phyloP scores from a whole-genome alignment of 2,113 vertebrate species.

The Lepus americanus region DNA sequence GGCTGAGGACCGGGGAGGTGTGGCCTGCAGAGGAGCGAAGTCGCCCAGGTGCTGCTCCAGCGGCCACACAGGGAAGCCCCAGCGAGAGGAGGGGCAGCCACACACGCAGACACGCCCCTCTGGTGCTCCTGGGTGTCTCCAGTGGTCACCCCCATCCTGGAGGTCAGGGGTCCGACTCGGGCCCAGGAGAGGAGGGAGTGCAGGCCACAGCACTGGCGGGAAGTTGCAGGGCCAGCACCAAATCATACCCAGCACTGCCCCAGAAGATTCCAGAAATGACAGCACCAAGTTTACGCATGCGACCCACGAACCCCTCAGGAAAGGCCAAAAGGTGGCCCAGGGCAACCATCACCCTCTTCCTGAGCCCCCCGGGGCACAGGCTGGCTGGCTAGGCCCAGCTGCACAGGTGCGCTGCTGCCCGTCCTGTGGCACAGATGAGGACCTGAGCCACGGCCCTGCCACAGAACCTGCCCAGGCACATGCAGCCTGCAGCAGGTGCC shows the following conservation, averaged over 20 bases:
- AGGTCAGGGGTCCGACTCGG: not conserved
- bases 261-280: not conserved
- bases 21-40: not conserved
- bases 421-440: too few species aligned
- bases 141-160: accelerated
- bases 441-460: not conserved
- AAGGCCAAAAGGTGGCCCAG: too few species aligned
- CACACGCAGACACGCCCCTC: not conserved
- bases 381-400: not conserved
- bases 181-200: too few species aligned
- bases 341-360: not conserved
- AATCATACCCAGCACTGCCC: too few species aligned
- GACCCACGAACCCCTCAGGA: not conserved
- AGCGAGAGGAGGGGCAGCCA: not conserved
- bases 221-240: too few species aligned
- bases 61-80: accelerated
- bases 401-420: not conserved
- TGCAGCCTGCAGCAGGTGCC: accelerated
- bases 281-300: accelerated
- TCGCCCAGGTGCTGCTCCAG: not conserved
- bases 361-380: not conserved
- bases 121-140: not conserved
- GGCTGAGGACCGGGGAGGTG: not conserved
- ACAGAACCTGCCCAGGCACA: too few species aligned
- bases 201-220: too few species aligned